Conservation (phyloP, 2,888 invertebrate genomes). For the Brachypalpus laphriformis region DNA sequence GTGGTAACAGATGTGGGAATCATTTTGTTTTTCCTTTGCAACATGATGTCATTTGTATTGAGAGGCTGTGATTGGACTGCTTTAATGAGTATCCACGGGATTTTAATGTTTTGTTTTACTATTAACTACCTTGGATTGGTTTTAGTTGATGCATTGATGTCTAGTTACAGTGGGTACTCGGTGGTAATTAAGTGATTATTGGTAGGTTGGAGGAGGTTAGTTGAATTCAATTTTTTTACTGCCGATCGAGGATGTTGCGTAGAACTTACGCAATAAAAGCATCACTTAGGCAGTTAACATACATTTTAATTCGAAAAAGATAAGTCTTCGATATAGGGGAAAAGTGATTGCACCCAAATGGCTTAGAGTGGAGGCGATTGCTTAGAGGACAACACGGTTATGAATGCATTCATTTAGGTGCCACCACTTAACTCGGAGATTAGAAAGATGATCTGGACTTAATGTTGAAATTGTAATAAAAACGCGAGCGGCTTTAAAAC, state of each 20-base stretch:
- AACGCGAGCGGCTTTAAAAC: too few species aligned
- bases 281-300: background rate
- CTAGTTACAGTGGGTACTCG: constrained; percentile 12
- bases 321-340: background rate
- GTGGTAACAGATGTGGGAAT: constrained; percentile 67
- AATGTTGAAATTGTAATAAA: too few species aligned
- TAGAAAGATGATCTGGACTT: too few species aligned
- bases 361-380: background rate
- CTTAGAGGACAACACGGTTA: background rate
- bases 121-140: constrained; percentile 38
- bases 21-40: background rate
- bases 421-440: too few species aligned
- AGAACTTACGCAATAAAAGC: background rate
- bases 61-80: constrained; percentile 50
- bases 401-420: background rate
- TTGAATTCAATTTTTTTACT: constrained; percentile 3
- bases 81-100: constrained; percentile 61
- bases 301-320: background rate
- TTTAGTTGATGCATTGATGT: constrained; percentile 31
- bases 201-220: constrained; percentile 4
- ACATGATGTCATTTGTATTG: constrained; percentile 65
- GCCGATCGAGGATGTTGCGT: background rate
- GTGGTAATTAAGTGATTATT: constrained; percentile 58
- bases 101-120: constrained; percentile 25
- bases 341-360: background rate